Base-by-base conservation (phyloP, 1,140 invertebrate species). In the Neotoxoptera formosana region DNA sequence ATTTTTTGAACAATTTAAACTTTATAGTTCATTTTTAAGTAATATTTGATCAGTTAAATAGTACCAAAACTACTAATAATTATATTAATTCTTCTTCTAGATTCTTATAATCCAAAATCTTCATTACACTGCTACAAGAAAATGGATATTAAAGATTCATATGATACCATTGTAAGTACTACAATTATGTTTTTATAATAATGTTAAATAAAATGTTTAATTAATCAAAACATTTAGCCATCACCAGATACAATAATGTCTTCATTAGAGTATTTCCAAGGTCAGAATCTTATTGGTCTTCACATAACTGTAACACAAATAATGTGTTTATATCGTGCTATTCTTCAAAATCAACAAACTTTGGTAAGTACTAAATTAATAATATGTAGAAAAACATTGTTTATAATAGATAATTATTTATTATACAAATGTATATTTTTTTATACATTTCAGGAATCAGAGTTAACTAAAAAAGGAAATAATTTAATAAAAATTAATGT, bases 231-330 rank as follows among this genome's bases (percentile, higher is more conserved):
- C 53, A 86, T 93, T 93, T 93, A 93, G 91, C 34, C 25, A 86
- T 45, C 81, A 41, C 48, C 91, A 8, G 34, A 93, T 41, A 30
- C n/a, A 30, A 84, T 93, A 41, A 93, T 93, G 91, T 86, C 81
- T 51, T 93, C 91, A 8, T 86, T 93, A 86, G 91, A 93, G 45
- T 93, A 86, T 41, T 93, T 93, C 23, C 91, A 93, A 93, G 81
- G 91, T 36, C 91, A 93, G 25, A 93, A 93, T 86, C 91, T 93
- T 36, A 93, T 93, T 36, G 91, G 91, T 41, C 91, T 93, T 86
- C 81, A 86, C 11, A 93, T 93, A 83, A 93, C 91, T 84, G 47
- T 86, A 41, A 93, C 91, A 86, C 91, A 93, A 93, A 30, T 93
- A 7, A 86, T 56, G 81, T 93, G 91, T 25, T 53, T 93, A 20